These are phyloP conservation scores for Bettongia penicillata DNA, from an alignment of 2,113 vertebrate species.

Conservation along the genomic window DNA sequence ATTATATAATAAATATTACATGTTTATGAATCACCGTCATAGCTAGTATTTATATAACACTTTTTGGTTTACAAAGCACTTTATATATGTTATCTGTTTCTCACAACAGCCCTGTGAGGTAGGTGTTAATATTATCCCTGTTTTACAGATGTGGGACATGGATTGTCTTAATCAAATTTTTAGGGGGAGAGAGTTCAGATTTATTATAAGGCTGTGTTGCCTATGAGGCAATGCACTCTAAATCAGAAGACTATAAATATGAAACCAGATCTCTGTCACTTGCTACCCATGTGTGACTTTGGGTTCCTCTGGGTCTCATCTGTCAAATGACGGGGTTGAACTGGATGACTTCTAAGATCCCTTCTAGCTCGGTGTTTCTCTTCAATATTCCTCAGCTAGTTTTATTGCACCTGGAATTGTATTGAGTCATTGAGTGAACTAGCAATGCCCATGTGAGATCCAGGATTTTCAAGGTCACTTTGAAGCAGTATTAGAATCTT, in stretches of 20 bases:
- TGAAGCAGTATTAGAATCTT: background rate
- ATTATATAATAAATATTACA: background rate
- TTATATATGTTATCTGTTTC: background rate
- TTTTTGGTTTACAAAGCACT: background rate
- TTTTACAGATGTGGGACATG: background rate
- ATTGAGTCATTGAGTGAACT: background rate
- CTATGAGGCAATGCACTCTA: background rate
- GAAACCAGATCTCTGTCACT: background rate
- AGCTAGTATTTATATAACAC: background rate
- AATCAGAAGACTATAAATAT: background rate
- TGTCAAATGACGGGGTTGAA: background rate
- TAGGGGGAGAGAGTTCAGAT: background rate
- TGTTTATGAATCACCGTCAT: background rate
- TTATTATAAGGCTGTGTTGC: background rate
- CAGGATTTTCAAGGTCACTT: background rate
- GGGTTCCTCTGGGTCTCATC: background rate
- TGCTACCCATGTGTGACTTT: background rate
- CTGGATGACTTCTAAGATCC: background rate
- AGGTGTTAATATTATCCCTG: background rate
- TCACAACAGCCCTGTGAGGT: background rate
- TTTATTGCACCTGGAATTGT: background rate
- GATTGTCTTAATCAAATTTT: background rate
- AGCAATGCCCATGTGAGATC: background rate
- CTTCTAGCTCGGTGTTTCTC: background rate
- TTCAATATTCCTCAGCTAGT: background rate